These are phyloP conservation scores for Leptinotarsa rubiginosa DNA, from an alignment of 2,888 invertebrate genomes.

Conservation along the genomic window DNA sequence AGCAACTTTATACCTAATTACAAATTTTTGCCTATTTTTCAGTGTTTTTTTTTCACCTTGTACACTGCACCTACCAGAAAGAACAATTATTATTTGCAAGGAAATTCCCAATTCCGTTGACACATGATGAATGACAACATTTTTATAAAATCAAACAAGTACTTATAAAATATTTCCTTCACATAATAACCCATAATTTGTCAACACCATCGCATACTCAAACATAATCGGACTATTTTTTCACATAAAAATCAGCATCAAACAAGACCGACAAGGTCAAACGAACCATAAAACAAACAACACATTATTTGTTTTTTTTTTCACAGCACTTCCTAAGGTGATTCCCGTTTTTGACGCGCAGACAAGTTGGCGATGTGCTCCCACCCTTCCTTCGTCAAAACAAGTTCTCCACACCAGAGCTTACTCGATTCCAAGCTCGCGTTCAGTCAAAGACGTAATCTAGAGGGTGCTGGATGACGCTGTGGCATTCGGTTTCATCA, in stretches of 20 bases:
- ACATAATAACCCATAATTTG: constrained; percentile 10
- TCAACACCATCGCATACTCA: constrained; percentile 3
- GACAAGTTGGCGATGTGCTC: constrained; percentile 42
- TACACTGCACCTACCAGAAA: no score
- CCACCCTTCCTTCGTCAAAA: constrained; percentile 31
- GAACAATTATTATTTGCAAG: no score
- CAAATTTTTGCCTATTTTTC: no score
- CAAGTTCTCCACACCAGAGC: constrained; percentile 35
- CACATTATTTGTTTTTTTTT: constrained; percentile 37
- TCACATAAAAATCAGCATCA: constrained; percentile 28
- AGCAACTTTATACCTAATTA: no score
- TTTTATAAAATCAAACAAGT: background rate
- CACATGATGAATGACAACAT: background rate
- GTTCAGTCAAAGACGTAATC: constrained; percentile 34
- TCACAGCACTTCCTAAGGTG: constrained; percentile 35
- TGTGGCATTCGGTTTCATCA: constrained; percentile 21
- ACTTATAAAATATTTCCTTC: background rate
- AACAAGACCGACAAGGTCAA: constrained; percentile 38
- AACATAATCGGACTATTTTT: background rate
- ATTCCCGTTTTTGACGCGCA: constrained; percentile 43
- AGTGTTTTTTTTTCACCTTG: no score
- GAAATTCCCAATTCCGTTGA: background rate
- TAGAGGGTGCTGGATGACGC: constrained; percentile 22
- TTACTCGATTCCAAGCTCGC: constrained; percentile 36
- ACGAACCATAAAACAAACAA: constrained; percentile 38